Conservation (phyloP, 2,888 invertebrate species). For the Torymus auratus region DNA sequence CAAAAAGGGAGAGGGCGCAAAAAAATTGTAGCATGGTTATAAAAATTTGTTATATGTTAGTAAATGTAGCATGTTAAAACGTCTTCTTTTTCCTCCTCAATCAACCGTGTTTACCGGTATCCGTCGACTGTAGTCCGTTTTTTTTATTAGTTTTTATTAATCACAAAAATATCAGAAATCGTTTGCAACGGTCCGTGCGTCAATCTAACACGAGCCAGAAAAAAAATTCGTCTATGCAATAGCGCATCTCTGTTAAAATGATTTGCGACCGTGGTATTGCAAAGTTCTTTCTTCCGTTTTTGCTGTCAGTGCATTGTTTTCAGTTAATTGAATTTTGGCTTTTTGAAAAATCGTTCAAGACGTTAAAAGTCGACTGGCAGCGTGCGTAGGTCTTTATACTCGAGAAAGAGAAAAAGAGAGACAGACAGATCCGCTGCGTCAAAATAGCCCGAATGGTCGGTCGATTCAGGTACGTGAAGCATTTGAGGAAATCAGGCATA, state of each 20-base stretch:
- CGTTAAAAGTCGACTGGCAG: conserved; percentile 61
- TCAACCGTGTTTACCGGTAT: conserved; percentile 35
- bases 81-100: conserved; percentile 43
- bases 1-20: conserved; percentile 51
- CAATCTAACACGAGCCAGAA: too few relatives aligned
- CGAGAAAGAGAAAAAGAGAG: conserved; percentile 66
- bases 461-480: conserved; percentile 77
- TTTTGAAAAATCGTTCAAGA: conserved; percentile 19
- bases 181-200: conserved; percentile 16
- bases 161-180: conserved; percentile 35
- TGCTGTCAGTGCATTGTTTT: conserved; percentile 23
- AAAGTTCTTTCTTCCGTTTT: conserved; percentile 49
- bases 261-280: conserved; percentile 29
- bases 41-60: conserved; percentile 51
- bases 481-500: conserved; percentile 76
- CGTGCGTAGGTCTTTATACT: conserved; percentile 62
- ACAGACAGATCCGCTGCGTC: conserved; percentile 60
- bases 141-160: conserved; percentile 12
- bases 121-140: conserved; percentile 32
- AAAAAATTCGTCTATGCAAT: conserved; percentile 24
- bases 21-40: conserved; percentile 38
- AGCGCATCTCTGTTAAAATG: conserved; percentile 12
- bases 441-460: conserved; percentile 72
- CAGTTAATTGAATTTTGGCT: background rate
- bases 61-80: conserved; percentile 47